Percentiles rank a stretch among this genome's conserved stretches.
Conservation (phyloP, 2,888 invertebrate species). For the Cephus nigrinus region DNA sequence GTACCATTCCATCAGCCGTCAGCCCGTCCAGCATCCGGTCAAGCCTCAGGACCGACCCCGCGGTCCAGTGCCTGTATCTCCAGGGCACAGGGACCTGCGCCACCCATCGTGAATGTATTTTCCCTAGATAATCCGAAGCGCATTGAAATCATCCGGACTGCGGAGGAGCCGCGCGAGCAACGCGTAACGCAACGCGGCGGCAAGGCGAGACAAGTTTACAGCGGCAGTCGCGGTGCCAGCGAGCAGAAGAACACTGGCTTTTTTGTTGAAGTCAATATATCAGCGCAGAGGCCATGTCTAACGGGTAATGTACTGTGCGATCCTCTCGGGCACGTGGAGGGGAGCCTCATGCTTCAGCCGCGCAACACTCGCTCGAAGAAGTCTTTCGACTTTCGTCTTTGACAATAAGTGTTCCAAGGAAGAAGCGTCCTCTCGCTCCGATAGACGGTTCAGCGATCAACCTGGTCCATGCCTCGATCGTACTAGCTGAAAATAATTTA, state of each 20-base stretch:
- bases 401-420: too few species aligned
- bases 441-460: too few species aligned
- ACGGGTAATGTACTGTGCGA: slow-evolving; percentile 61
- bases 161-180: background rate
- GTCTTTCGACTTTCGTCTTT: too few species aligned
- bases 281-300: slow-evolving; percentile 63
- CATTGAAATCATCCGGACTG: background rate
- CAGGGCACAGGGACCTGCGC: background rate
- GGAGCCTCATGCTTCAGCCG: background rate
- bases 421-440: too few species aligned
- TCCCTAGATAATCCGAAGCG: background rate
- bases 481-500: too few species aligned
- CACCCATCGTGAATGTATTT: background rate
- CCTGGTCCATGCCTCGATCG: too few species aligned
- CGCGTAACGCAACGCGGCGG: background rate
- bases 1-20: background rate
- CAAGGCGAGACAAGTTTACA: slow-evolving; percentile 9
- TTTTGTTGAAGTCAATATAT: slow-evolving; percentile 62
- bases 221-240: slow-evolving; percentile 40
- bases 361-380: too few species aligned
- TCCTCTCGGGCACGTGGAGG: slow-evolving; percentile 30
- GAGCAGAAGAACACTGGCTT: slow-evolving; percentile 56
- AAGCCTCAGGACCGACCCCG: background rate
- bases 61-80: background rate
- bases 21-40: background rate